phyloP scores from a whole-genome alignment of 2,888 invertebrate genomes.

The Oconnorella tubifera region DNA sequence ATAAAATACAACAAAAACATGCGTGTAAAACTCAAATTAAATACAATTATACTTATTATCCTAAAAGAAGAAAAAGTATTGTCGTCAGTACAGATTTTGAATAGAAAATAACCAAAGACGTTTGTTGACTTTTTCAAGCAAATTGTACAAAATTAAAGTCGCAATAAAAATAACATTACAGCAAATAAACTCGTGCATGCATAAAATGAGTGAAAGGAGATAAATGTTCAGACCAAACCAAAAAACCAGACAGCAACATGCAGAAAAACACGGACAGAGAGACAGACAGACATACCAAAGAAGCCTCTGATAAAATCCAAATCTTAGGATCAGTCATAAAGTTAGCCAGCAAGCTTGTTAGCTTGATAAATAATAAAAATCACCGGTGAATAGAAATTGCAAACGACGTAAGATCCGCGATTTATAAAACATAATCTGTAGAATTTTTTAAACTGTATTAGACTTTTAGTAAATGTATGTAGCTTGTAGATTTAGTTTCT shows the following conservation, averaged over 20 bases:
- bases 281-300: too few relatives aligned
- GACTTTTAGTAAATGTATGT: too few relatives aligned
- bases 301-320: constrained; percentile 28
- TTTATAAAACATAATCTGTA: neutral
- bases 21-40: neutral
- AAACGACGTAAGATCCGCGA: neutral
- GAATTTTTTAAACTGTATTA: neutral
- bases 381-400: too few relatives aligned
- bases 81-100: neutral
- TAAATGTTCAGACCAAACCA: too few relatives aligned
- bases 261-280: neutral
- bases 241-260: neutral
- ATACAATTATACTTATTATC: neutral
- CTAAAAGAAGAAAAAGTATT: neutral
- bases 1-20: neutral
- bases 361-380: constrained; percentile 21
- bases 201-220: too few relatives aligned
- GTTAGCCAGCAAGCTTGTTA: constrained; percentile 24
- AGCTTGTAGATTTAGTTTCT: too few relatives aligned
- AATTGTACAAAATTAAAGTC: too few relatives aligned
- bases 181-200: too few relatives aligned
- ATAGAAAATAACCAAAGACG: too few relatives aligned
- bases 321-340: constrained; percentile 33
- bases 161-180: too few relatives aligned
- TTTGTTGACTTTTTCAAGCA: too few relatives aligned